Base-by-base conservation (phyloP, 2,888 invertebrate species). In the Subacronicta megacephala region DNA sequence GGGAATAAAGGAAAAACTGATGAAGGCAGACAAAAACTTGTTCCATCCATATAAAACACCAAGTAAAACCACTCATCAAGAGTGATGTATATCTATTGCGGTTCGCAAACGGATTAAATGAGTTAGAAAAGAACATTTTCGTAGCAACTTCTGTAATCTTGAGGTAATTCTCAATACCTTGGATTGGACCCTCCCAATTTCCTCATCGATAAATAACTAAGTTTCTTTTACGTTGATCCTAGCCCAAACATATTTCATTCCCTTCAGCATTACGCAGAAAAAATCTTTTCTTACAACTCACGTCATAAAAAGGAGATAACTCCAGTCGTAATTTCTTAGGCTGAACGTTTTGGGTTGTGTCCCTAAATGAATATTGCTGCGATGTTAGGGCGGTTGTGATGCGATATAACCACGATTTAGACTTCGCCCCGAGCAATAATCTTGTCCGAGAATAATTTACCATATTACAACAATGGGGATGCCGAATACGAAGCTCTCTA, bases 201-300 rank as follows among this genome's bases (percentile, higher is more conserved):
- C 61, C 62, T 60, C 64, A 64, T 72, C 74, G 59, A 62, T 74
- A 75, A 72, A 82, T 81, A 82, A 81, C 74, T 75, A 81, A 77
- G 77, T 81, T 80, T 74, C 72, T 72, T 82, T 75, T 74, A 74
- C 66, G 77, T 77, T 75, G 79, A 82, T 81, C 75, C 75, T 61
- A 69, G 63, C 66, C 69, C 67, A 67, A 78, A 80, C 82, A 83
- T 83, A 82, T 82, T 83, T 83, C 78, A 82, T 80, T 76, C 69
- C 69, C 72, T 74, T 75, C 62, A 68, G 72, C 72, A 72, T 82
- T 77, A 77, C 66, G 44, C 40, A 38, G 58, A 59, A 68, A 23
- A 64, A 69, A 81, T 80, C 77, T 73, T 78, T 81, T 68, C 75
- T 72, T 73, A 73, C 70, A 70, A 64, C 61, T 58, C 64, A 62